Base-by-base conservation (phyloP, 2,888 invertebrate genomes). In the Hymenopus coronatus region DNA sequence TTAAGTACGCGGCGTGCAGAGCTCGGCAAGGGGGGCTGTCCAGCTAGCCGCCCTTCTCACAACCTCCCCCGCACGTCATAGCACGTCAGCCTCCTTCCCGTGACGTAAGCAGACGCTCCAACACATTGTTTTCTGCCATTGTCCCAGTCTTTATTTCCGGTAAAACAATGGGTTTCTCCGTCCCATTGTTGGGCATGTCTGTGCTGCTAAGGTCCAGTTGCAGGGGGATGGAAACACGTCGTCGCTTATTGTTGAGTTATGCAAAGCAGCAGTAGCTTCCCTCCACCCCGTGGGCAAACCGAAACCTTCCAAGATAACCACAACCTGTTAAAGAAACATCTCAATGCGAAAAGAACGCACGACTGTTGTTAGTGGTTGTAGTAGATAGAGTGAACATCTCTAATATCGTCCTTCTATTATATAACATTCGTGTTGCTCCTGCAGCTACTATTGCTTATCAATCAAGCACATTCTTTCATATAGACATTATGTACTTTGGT, bases 71-170 rank as follows among this genome's bases (percentile, higher is more conserved):
- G 28, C 88, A 54, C 88, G 83, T 54, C 88, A 83, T 28, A 28
- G 81, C 84, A 82, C 84, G 82, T 84, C 84, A 70, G 28, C 85
- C 46, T 46, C 85, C 85, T 85, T 88, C 28, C 81, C 82, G 30
- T 87, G 89, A 89, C 89, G 89, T 89, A 87, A 89, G 86, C 87
- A 89, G 54, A 70, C 54, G 54, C 54, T 70, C 25, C 86, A 15
- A 82, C 30, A 40, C 85, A 87, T 89, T 89, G 89, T 89, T 89
- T 89, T 87, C 89, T 81, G 87, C 89, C 70, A 89, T 89, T 89
- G 89, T 89, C 40, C 84, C 82, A 70, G 87, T 87, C 89, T 87
- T 87, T 89, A 89, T 89, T 89, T 89, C 89, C 89, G 89, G 89
- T 89, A 70, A 89, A 89, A 89, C 89, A 89, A 89, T 89, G 89